Base-by-base conservation (phyloP, 2,797 vertebrate species). In the Percopsis omiscomaycus region DNA sequence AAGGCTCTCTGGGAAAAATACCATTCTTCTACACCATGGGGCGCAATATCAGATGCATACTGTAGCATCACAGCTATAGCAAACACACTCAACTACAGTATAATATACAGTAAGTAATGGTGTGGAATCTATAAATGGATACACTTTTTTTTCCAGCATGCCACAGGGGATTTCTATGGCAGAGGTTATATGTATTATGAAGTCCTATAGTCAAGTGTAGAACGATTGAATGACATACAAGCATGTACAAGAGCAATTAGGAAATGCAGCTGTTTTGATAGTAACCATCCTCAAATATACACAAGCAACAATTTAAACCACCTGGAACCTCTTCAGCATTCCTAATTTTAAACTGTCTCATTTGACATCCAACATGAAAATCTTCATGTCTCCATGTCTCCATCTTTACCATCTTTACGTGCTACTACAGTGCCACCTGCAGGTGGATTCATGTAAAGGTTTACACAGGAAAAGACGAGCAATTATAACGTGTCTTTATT, bases 371-470 rank as follows among this genome's bases (percentile, higher is more conserved):
- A 81, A 72, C 22, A 69, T 62, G 67, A 68, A 69, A 81, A 51
- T 50, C 47, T 68, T 53, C 32, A 61, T 71, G 73, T 51, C 77
- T 44, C 45, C 14, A 56, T 61, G n/a, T 60, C 1, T 16, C 62
- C 37, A 12, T 15, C 4, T 10, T 5, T 14, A 27, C 0, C 1
- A 10, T 16, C 46, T 48, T 22, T 49, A 14, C 60, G 61, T 54
- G 71, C 72, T 74, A 62, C 71, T 77, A 48, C 78, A 87, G 78
- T 86, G 86, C 84, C 90, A 85, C 80, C 89, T 85, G 55, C 76
- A 81, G 92, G 68, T 69, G n/a, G 32, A 51, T 46, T 2, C 5
- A 51, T 14, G 15, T 54, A 52, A 13, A 45, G 6, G 12, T 32
- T 30, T 13, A 16, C 54, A 57, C 59, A 64, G 61, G 58, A 71